These are phyloP conservation scores for Momotus momota DNA, from an alignment of 2,797 vertebrate species.

Conservation along the genomic window DNA sequence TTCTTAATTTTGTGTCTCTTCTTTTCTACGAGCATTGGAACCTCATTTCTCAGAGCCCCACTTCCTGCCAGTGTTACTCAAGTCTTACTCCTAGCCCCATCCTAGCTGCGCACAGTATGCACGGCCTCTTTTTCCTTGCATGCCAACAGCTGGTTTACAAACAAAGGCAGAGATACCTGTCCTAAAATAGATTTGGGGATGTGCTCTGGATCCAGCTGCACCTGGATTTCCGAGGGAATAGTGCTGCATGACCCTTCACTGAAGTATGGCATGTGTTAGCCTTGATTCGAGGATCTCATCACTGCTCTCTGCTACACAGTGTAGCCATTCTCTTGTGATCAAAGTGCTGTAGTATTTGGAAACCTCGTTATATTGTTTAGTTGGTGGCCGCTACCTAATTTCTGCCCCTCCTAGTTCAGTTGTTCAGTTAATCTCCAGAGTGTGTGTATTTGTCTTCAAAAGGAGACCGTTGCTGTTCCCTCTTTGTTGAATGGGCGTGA, in stretches of 20 bases:
- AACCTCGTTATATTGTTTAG: not conserved
- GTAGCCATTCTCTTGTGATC: not conserved
- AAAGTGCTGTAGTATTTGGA: not conserved
- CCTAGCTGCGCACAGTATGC: not conserved
- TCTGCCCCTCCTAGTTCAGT: not conserved
- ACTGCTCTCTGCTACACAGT: not conserved
- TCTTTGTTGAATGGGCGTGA: not conserved
- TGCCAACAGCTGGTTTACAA: not conserved
- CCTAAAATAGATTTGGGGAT: not conserved
- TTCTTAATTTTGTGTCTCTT: not conserved
- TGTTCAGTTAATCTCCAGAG: not conserved
- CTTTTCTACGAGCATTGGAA: not conserved
- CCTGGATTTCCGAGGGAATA: not conserved
- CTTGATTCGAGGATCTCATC: not conserved
- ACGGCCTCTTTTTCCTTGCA: not conserved
- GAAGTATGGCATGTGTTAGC: not conserved
- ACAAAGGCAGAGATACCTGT: not conserved
- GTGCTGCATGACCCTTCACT: not conserved
- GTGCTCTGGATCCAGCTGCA: not conserved
- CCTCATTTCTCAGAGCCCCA: rapidly evolving
- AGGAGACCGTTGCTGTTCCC: not conserved
- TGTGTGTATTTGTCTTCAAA: not conserved
- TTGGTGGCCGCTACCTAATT: not conserved
- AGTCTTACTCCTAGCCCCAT: not conserved
- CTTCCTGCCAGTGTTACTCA: not conserved